Conservation (phyloP, 2,797 vertebrate species). For the Jordanella pulchra region DNA sequence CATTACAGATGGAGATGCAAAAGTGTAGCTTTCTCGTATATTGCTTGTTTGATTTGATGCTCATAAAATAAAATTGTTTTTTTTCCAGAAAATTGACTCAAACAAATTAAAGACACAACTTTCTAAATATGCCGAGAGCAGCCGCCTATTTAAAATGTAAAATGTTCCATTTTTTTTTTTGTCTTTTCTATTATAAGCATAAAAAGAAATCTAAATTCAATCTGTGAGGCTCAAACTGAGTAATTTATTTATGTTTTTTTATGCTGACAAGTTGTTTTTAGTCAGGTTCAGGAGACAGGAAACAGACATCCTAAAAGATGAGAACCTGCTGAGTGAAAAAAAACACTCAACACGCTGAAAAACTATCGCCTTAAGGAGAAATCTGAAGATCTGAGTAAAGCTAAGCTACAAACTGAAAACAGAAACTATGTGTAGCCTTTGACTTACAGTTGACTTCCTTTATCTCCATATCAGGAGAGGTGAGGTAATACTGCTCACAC, state of each 20-base stretch:
- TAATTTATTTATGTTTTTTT: conserved; percentile 1
- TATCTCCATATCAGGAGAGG: conserved; percentile 92
- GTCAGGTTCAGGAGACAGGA: conserved; percentile 22
- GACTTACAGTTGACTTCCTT: conserved; percentile 91
- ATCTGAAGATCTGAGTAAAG: conserved; percentile 2
- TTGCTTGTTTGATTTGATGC: not conserved
- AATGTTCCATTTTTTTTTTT: too few species aligned
- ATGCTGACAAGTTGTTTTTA: conserved; percentile 13
- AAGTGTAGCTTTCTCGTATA: not conserved
- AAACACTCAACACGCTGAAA: not conserved
- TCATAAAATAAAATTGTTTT: not conserved
- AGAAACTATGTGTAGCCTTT: not conserved
- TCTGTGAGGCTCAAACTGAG: not conserved
- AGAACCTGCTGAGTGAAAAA: not conserved
- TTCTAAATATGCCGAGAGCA: not conserved
- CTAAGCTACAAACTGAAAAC: conserved; percentile 1
- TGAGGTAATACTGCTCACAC: conserved; percentile 97
- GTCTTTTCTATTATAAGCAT: not conserved
- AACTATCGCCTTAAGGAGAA: not conserved
- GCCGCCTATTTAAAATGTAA: not conserved
- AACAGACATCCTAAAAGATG: conserved; percentile 24
- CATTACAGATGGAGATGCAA: not conserved
- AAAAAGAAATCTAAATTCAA: not conserved
- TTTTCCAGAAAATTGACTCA: not conserved
- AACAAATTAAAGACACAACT: not conserved